A percentile compares a stretch with the other conserved stretches of the same genome.
Conservation (phyloP, 2,113 vertebrate species). For the Scalopus aquaticus region DNA sequence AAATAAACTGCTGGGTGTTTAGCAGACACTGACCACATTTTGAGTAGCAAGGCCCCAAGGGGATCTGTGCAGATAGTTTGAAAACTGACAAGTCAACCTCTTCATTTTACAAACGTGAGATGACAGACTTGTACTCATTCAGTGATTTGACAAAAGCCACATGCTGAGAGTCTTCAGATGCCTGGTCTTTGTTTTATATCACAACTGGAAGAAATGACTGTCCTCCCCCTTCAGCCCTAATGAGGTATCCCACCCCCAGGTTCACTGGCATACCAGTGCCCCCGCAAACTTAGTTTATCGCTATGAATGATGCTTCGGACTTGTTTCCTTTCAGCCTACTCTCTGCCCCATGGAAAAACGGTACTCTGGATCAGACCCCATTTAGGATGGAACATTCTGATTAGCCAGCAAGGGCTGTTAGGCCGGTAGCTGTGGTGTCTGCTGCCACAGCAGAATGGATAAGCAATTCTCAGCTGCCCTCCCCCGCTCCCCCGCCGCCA, state of each 20-base stretch:
- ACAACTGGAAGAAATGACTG: not conserved
- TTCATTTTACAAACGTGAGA: not conserved
- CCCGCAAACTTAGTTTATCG: not conserved
- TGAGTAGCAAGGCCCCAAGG: not conserved
- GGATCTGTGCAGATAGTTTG: not conserved
- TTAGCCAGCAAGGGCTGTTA: slow-evolving; percentile 5
- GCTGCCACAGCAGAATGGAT: slow-evolving; percentile 61
- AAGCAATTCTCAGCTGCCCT: not conserved
- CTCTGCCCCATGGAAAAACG: not conserved
- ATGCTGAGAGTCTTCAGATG: not conserved
- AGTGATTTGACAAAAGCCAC: not conserved
- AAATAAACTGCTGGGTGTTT: not conserved
- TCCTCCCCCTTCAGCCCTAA: not conserved
- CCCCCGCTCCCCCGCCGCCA: not conserved
- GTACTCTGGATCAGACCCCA: not conserved
- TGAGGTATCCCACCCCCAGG: not conserved
- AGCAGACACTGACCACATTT: not conserved
- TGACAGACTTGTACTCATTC: not conserved
- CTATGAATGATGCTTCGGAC: not conserved
- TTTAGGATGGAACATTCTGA: slow-evolving; percentile 15
- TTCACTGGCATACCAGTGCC: not conserved
- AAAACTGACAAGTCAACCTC: not conserved
- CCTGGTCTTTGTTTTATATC: not conserved
- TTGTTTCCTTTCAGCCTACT: not conserved
- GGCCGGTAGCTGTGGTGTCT: not conserved